Conservation (phyloP, 2,113 vertebrate genomes). For the Dasyornis broadbenti region DNA sequence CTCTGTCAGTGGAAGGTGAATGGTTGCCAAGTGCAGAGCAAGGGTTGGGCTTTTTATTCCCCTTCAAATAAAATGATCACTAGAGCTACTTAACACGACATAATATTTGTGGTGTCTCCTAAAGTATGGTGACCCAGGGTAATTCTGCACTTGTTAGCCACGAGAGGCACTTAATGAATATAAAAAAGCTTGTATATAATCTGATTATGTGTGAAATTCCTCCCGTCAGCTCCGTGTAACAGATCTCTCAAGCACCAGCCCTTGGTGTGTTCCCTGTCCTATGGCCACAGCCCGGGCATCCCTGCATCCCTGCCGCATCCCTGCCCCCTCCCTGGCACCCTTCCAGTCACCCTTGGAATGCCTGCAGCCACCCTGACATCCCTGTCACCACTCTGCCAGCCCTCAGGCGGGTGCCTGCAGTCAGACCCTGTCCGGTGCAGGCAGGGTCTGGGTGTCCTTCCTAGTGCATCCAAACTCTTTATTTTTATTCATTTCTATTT, state of each 20-base stretch:
- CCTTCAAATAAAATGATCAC: slow-evolving; percentile 18
- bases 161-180: slow-evolving; percentile 46
- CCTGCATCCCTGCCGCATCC: neutral
- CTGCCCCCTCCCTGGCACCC: neutral
- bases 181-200: slow-evolving; percentile 52
- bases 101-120: slow-evolving; percentile 2
- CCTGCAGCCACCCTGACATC: neutral
- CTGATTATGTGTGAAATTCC: slow-evolving; percentile 64
- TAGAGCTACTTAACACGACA: neutral
- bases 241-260: neutral
- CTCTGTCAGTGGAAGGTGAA: neutral
- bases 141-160: slow-evolving; percentile 38
- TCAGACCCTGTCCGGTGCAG: accelerated
- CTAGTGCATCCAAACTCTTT: neutral
- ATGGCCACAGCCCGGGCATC: neutral
- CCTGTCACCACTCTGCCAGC: neutral
- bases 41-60: neutral
- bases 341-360: neutral
- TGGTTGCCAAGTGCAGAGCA: neutral
- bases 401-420: neutral
- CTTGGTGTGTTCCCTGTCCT: neutral
- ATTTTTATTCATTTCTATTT: accelerated
- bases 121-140: neutral
- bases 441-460: neutral
- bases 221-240: neutral